Evolutionary conservation across 2,797 vertebrate genomes (phyloP).

Genomic region (Basileuterus tristriatus): DNA sequence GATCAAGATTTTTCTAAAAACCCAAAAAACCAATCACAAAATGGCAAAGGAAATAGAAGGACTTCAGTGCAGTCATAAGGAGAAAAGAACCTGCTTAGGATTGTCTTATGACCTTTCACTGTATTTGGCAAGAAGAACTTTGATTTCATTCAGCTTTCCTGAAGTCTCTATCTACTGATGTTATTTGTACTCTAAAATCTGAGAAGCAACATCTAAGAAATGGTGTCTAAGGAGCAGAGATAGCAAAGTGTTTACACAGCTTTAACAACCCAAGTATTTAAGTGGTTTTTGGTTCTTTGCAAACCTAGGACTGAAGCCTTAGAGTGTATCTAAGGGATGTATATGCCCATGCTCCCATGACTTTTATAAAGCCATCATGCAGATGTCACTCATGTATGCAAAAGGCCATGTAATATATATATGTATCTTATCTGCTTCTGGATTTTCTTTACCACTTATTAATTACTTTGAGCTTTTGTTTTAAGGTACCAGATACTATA

Average conservation of each 20-base stretch:
- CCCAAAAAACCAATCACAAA: fast-evolving
- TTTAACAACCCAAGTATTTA: background rate
- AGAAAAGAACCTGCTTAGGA: background rate
- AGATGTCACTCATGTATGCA: background rate
- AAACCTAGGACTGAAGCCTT: background rate
- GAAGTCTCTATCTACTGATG: background rate
- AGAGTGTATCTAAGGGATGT: background rate
- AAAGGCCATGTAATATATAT: background rate
- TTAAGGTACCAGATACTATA: background rate
- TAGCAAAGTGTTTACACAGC: background rate
- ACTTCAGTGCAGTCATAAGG: background rate
- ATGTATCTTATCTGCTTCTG: background rate
- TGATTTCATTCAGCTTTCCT: background rate
- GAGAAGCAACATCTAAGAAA: background rate
- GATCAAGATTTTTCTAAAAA: background rate
- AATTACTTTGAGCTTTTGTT: background rate
- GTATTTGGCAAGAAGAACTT: background rate
- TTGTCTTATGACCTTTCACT: background rate
- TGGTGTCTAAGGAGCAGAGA: background rate
- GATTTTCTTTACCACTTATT: background rate
- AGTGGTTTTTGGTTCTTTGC: background rate
- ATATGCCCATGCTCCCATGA: too few relatives aligned
- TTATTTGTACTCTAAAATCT: background rate
- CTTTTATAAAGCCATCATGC: background rate
- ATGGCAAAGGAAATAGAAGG: background rate